phyloP scores from a whole-genome alignment of 2,888 invertebrate species.

The Ichneumoninae sp. region DNA sequence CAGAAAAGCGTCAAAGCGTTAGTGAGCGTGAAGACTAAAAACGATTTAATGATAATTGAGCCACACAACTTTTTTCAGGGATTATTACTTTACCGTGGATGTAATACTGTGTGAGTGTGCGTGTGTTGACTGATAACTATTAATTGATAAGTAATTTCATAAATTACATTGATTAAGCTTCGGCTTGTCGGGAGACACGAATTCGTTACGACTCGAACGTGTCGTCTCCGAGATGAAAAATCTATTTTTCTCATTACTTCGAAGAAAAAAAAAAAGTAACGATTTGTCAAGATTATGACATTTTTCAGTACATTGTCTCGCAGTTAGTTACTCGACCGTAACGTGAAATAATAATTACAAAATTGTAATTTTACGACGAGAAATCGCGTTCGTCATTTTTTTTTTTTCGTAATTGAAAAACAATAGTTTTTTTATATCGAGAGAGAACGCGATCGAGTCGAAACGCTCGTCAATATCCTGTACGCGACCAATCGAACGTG shows the following conservation, averaged over 20 bases:
- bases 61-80: slow-evolving; percentile 81
- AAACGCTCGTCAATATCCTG: slow-evolving; percentile 30
- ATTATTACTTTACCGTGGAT: slow-evolving; percentile 82
- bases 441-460: neutral
- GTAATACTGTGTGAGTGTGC: slow-evolving; percentile 83
- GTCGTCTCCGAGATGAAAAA: slow-evolving; percentile 12
- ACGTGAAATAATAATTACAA: slow-evolving; percentile 21
- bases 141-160: slow-evolving; percentile 82
- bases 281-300: slow-evolving; percentile 9
- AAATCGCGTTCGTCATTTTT: slow-evolving; percentile 16
- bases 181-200: slow-evolving; percentile 1
- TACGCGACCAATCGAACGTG: slow-evolving; percentile 44
- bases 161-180: slow-evolving; percentile 77
- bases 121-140: slow-evolving; percentile 82
- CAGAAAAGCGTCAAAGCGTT: slow-evolving; percentile 36
- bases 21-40: slow-evolving; percentile 48
- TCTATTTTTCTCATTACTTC: slow-evolving; percentile 29
- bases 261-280: neutral
- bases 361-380: slow-evolving; percentile 4
- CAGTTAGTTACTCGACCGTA: neutral
- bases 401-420: neutral
- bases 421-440: slow-evolving; percentile 4
- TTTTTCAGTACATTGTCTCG: slow-evolving; percentile 3
- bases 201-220: neutral
- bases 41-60: slow-evolving; percentile 65